Evolutionary conservation across 2,888 invertebrate species (phyloP).

Genomic region (Drosophila austrosaltans): DNA sequence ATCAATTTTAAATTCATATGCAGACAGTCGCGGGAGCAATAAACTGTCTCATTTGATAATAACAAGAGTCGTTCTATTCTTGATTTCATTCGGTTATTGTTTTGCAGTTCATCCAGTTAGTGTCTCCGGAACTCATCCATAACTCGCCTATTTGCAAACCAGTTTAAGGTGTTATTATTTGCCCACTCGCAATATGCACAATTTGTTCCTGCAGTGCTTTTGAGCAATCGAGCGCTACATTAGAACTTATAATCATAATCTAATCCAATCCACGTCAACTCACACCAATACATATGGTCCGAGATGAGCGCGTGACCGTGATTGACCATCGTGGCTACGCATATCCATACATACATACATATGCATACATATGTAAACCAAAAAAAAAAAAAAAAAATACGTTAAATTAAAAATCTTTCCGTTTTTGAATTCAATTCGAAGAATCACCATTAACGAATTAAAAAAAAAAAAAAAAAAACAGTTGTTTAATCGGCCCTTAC

Average conservation of each 20-base stretch:
- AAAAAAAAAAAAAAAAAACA: no score
- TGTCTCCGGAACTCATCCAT: not conserved
- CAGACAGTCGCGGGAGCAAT: not conserved
- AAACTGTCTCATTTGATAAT: not conserved
- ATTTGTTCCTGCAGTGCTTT: not conserved
- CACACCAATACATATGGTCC: not conserved
- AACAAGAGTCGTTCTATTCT: not conserved
- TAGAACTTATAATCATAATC: conserved; percentile 3
- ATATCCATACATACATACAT: not conserved
- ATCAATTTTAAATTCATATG: not conserved
- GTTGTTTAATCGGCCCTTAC: no score
- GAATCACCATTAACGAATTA: no score
- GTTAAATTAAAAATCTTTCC: no score
- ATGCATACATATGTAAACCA: no score
- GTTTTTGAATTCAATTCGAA: not conserved
- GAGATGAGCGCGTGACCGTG: conserved; percentile 10
- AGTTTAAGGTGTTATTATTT: not conserved
- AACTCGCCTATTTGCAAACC: not conserved
- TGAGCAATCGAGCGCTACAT: not conserved
- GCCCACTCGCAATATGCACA: not conserved
- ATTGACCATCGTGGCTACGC: not conserved
- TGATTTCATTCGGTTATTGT: not conserved
- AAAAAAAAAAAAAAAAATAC: no score
- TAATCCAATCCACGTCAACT: conserved; percentile 8
- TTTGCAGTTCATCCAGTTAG: not conserved